Evolutionary conservation across 2,113 vertebrate genomes (phyloP), one percentile per base, ranked within the genome.

Genomic region (Alligator mississippiensis): DNA sequence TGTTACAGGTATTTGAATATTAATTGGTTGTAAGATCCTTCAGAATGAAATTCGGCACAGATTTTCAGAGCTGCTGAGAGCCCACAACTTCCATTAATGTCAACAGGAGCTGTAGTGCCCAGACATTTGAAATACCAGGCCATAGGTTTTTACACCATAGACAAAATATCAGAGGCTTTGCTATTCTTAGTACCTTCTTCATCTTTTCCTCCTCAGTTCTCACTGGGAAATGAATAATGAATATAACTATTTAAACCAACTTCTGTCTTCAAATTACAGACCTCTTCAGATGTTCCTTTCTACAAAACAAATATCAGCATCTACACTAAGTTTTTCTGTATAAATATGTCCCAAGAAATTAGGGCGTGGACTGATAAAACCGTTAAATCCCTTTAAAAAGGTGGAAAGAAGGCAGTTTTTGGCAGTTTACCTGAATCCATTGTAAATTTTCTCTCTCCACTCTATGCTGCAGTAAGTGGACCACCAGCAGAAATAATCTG

Each of bases 1-100:
- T 80, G 14, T 6, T 3, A 5, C 11, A 18, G 0, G 0, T 70
- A 5, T 7, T 30, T 47, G 10, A 87, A 54, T 3, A 57, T 27
- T 11, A 57, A 28, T 9, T 62, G 34, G 68, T 21, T 55, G 70
- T 38, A 0, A 82, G 59, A 63, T 54, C 11, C 54, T 79, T 92
- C 24, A 3, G 72, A 87, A 62, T 90, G 59, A 91, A 92, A 90
- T 57, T 21, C 4, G 28, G 30, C 72, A 66, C 9, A 14, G 3
- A 24, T 72, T 72, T 88, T 84, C 22, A 68, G n/a, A 70, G 18
- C 2, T 85, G 13, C n/a, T 82, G 24, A 88, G 72, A 11, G 38
- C 11, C 80, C 55, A 28, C 2, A 5, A 3, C 38, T 87, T 89
- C 55, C 28, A 58, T 4, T 38, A 38, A 34, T 15, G 85, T 0